Conservation (phyloP, 2,797 vertebrate species). For the Botia kubotai region DNA sequence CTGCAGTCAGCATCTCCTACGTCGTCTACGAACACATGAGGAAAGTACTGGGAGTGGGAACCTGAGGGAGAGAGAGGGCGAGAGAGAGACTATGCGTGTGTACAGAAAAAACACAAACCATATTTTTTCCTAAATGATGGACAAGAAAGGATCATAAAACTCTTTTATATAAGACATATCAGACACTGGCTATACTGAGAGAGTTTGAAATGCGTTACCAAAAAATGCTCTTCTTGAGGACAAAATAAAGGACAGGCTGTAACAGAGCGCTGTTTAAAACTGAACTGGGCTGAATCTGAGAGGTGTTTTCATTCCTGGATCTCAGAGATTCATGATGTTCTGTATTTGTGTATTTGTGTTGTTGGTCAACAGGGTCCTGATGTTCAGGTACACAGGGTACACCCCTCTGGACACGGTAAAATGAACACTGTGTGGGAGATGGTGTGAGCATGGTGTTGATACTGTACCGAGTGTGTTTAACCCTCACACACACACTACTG, state of each 20-base stretch:
- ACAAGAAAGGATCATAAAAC: background rate
- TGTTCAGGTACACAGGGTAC: constrained; percentile 52
- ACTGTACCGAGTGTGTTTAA: constrained; percentile 24
- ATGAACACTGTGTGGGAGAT: constrained; percentile 23
- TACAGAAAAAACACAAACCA: background rate
- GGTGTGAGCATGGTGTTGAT: constrained; percentile 35
- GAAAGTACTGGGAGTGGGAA: constrained; percentile 83
- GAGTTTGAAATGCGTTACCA: background rate
- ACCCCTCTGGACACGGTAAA: constrained; percentile 45
- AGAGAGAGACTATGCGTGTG: constrained; percentile 35
- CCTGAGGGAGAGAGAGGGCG: constrained; percentile 44
- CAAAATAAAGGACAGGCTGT: background rate
- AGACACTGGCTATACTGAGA: constrained; percentile 3
- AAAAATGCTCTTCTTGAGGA: background rate
- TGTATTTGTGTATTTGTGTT: constrained; percentile 44
- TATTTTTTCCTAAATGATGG: background rate
- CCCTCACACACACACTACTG: constrained; percentile 21
- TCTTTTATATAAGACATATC: constrained; percentile 23
- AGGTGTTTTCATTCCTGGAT: constrained; percentile 12
- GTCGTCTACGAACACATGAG: constrained; percentile 96
- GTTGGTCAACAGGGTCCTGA: constrained; percentile 61
- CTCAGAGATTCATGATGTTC: constrained; percentile 5
- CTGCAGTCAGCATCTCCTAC: constrained; percentile 96
- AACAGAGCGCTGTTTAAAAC: background rate
- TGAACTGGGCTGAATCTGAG: constrained; percentile 8